Percentiles rank a stretch among this genome's conserved stretches.
Conservation (phyloP, 2,113 vertebrate genomes). For the Cinclus cinclus region DNA sequence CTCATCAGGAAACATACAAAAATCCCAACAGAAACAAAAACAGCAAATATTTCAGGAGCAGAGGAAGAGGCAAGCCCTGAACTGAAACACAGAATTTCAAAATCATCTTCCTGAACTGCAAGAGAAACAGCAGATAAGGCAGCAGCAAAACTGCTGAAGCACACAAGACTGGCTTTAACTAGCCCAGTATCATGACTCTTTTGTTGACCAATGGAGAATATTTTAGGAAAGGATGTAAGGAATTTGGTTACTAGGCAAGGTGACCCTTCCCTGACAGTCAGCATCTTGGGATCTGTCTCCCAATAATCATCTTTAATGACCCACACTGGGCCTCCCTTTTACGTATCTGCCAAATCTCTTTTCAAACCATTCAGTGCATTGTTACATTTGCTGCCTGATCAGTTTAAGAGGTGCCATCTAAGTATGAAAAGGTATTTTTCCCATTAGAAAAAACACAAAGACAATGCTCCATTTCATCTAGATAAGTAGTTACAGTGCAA, state of each 20-base stretch:
- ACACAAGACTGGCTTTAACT: background rate
- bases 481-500: background rate
- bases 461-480: background rate
- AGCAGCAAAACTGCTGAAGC: background rate
- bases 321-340: background rate
- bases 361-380: background rate
- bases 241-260: background rate
- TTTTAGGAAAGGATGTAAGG: background rate
- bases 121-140: background rate
- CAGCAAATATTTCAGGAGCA: background rate
- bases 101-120: background rate
- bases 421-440: background rate
- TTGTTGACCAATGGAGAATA: background rate
- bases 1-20: background rate
- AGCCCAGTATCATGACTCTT: background rate
- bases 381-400: background rate
- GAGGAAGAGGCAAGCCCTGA: background rate
- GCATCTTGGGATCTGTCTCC: background rate
- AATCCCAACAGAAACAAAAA: background rate
- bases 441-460: background rate
- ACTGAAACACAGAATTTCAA: background rate
- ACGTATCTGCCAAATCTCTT: background rate
- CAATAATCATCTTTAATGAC: background rate
- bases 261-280: background rate
- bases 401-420: conserved; percentile 4